A percentile compares a stretch with the other conserved stretches of the same genome.
phyloP scores from a whole-genome alignment of 2,797 vertebrate genomes.

The Diglossa cyanea region DNA sequence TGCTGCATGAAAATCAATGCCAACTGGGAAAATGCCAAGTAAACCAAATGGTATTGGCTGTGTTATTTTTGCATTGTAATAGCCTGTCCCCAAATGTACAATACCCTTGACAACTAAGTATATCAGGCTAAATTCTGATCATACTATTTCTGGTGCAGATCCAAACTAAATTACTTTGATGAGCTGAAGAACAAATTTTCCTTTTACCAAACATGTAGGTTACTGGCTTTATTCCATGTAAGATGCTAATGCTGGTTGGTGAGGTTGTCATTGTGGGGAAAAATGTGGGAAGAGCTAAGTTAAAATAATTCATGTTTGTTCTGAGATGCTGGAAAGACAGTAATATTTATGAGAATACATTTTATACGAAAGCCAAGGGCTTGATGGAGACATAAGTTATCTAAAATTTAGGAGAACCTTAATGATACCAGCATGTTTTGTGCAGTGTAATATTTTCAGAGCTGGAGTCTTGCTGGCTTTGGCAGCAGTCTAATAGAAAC shows the following conservation, averaged over 20 bases:
- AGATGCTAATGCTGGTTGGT: neutral
- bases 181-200: neutral
- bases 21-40: neutral
- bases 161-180: neutral
- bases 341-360: neutral
- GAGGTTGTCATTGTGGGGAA: neutral
- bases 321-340: neutral
- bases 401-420: neutral
- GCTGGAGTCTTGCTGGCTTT: neutral
- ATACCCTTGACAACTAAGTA: neutral
- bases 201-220: neutral
- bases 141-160: neutral
- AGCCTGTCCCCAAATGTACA: neutral
- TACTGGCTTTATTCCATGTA: neutral
- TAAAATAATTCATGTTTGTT: neutral
- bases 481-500: neutral
- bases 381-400: neutral
- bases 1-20: neutral
- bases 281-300: neutral
- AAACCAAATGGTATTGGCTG: neutral
- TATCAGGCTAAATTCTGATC: neutral
- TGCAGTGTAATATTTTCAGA: neutral
- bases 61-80: neutral
- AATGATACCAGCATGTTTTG: neutral
- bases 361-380: neutral